phyloP scores from a whole-genome alignment of 2,113 vertebrate genomes.

The Tragelaphus scriptus region DNA sequence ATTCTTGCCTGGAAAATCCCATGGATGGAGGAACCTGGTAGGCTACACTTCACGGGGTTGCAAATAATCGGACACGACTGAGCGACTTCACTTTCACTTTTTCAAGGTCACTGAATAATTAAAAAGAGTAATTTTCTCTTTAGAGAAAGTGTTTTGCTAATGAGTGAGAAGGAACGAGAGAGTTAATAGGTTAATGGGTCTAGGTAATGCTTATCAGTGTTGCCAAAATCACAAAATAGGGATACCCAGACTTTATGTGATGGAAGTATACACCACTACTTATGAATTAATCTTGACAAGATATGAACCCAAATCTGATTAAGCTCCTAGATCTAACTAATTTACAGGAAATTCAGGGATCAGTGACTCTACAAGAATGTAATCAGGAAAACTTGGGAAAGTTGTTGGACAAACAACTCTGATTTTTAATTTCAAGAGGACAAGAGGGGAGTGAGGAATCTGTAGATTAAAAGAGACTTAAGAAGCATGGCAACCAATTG shows the following conservation, averaged over 20 bases:
- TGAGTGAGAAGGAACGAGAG: not conserved
- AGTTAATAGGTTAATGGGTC: not conserved
- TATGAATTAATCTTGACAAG: not conserved
- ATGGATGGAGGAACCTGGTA: not conserved
- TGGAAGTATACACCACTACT: not conserved
- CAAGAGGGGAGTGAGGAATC: not conserved
- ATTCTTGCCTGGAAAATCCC: not conserved
- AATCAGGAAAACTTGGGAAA: not conserved
- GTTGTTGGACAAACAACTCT: not conserved
- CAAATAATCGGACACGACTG: not conserved
- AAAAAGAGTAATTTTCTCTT: not conserved
- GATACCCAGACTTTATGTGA: not conserved
- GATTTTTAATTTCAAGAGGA: not conserved
- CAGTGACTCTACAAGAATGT: not conserved
- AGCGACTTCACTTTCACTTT: not conserved
- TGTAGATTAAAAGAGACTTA: not conserved
- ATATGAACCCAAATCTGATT: not conserved
- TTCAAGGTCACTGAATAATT: not conserved
- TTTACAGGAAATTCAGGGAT: not conserved
- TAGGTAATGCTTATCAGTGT: not conserved
- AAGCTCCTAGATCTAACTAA: not conserved
- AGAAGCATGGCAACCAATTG: not conserved
- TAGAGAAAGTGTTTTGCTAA: not conserved
- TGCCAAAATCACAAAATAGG: not conserved
- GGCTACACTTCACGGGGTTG: not conserved